Evolutionary conservation across 2,113 vertebrate species (phyloP).

Genomic region (Bubo blakistoni): DNA sequence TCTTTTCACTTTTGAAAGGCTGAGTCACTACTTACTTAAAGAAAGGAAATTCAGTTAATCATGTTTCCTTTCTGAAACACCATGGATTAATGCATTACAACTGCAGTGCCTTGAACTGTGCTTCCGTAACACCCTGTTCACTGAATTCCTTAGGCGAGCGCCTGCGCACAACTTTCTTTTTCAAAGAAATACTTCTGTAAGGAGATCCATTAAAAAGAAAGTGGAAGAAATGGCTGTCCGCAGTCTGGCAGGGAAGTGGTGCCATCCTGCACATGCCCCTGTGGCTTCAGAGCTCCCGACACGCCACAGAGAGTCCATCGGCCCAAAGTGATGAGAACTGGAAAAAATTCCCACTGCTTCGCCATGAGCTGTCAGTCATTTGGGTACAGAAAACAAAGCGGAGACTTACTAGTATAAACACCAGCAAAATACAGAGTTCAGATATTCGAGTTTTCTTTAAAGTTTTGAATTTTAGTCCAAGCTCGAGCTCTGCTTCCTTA

Average conservation of each 20-base stretch:
- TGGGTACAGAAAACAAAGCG: not conserved
- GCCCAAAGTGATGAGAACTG: not conserved
- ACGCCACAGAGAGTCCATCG: not conserved
- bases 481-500: not conserved
- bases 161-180: not conserved
- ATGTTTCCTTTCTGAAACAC: not conserved
- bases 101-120: not conserved
- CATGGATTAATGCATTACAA: not conserved
- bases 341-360: not conserved
- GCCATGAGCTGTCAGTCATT: not conserved
- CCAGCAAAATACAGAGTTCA: not conserved
- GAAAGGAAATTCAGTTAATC: not conserved
- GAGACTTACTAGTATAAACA: not conserved
- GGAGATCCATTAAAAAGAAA: not conserved
- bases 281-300: not conserved
- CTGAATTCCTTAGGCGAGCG: not conserved
- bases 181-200: not conserved
- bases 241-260: not conserved
- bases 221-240: not conserved
- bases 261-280: accelerated
- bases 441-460: not conserved
- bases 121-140: not conserved
- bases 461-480: not conserved
- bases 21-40: not conserved
- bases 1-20: not conserved